Conservation (phyloP, 2,888 invertebrate species). For the Clepsis dumicolana region DNA sequence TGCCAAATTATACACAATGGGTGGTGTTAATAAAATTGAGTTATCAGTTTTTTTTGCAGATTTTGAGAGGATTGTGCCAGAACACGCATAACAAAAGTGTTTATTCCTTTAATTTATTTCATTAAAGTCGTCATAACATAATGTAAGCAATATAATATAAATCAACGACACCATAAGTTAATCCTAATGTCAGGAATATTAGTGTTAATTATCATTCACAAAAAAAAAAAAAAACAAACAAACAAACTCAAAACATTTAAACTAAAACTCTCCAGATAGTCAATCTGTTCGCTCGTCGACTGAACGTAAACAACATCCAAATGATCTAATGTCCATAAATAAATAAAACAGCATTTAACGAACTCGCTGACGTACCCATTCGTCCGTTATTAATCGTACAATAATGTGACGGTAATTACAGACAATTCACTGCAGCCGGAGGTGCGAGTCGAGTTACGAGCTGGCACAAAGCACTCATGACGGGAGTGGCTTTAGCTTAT, state of each 20-base stretch:
- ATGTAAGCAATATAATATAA: too few species aligned
- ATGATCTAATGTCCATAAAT: neutral
- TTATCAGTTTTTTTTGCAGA: neutral
- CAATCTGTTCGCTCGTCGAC: neutral
- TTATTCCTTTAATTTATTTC: too few species aligned
- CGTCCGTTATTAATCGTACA: neutral
- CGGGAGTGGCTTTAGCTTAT: too few species aligned
- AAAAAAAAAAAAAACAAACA: neutral
- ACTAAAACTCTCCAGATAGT: neutral
- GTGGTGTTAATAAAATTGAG: constrained; percentile 6
- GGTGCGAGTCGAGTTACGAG: constrained; percentile 21
- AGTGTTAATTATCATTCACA: neutral
- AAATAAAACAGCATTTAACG: neutral
- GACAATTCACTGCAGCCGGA: neutral
- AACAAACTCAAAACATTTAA: neutral
- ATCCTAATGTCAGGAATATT: too few species aligned
- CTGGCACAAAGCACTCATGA: neutral
- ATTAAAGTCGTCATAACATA: too few species aligned
- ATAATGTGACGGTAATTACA: constrained; percentile 8
- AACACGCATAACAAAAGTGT: neutral
- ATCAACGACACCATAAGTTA: too few species aligned
- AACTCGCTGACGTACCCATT: constrained; percentile 1
- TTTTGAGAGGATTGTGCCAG: neutral
- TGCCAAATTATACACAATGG: neutral
- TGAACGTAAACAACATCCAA: constrained; percentile 4